Percentiles rank a stretch among this genome's conserved stretches.
phyloP scores from a whole-genome alignment of 1,140 invertebrate genomes.

The Apocrypta bakeri region DNA sequence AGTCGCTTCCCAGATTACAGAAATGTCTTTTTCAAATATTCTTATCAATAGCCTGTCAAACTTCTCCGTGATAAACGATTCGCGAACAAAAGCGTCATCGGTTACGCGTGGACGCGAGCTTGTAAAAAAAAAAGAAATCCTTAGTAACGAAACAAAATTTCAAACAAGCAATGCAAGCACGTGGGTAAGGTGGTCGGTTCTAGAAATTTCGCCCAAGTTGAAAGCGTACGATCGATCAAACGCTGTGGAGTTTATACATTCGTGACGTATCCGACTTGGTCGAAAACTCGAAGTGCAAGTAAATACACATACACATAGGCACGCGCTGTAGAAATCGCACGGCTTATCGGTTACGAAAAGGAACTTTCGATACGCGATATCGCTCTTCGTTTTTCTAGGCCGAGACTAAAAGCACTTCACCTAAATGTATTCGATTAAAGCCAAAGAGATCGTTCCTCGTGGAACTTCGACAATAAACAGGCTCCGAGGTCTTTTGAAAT shows the following conservation, averaged over 20 bases:
- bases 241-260: not conserved
- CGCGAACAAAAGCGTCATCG: no score
- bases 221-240: constrained; percentile 36
- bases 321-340: not conserved
- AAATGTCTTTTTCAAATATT: no score
- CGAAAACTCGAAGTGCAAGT: no score
- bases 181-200: constrained; percentile 21
- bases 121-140: not conserved
- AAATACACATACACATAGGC: no score
- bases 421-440: not conserved
- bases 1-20: no score
- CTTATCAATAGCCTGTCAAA: no score
- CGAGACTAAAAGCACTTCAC: not conserved
- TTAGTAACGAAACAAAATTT: not conserved
- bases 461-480: not conserved
- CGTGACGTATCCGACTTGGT: no score
- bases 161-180: not conserved
- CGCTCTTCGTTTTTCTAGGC: not conserved
- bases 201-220: constrained; percentile 30
- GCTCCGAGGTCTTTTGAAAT: not conserved
- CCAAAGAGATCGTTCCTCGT: not conserved
- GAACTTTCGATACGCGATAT: no score
- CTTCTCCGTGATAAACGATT: no score
- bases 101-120: not conserved
- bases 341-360: not conserved